These are phyloP conservation scores for Xenentodon cancila DNA, from an alignment of 2,797 vertebrate genomes.

Conservation along the genomic window DNA sequence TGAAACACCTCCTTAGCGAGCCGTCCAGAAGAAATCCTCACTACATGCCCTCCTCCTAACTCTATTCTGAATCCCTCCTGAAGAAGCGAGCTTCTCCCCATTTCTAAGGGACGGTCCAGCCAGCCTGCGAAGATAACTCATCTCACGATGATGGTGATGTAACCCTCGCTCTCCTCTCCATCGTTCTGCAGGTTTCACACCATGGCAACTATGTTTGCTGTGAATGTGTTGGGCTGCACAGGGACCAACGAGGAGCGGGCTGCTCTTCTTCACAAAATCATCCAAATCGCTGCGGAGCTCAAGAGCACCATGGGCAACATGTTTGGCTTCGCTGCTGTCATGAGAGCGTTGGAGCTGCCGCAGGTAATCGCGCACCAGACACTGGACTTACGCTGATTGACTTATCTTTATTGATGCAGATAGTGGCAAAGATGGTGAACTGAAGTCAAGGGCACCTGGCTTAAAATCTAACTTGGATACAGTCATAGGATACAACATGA, in stretches of 20 bases:
- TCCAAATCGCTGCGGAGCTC: slow-evolving; percentile 91
- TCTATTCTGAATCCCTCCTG: too few species aligned
- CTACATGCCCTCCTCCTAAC: too few species aligned
- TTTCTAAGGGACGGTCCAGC: too few species aligned
- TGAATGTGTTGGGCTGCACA: slow-evolving; percentile 93
- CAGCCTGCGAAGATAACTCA: too few species aligned
- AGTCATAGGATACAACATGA: not conserved
- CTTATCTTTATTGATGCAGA: not conserved
- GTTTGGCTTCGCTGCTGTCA: slow-evolving; percentile 94
- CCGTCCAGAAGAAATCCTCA: too few species aligned
- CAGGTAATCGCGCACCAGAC: slow-evolving; percentile 81
- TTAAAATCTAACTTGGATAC: not conserved
- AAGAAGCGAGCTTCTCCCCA: too few species aligned
- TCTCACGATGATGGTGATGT: too few species aligned
- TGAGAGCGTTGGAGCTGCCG: slow-evolving; percentile 92
- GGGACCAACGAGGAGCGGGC: slow-evolving; percentile 91
- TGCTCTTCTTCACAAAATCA: slow-evolving; percentile 88
- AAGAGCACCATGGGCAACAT: slow-evolving; percentile 92
- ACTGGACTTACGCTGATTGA: accelerated
- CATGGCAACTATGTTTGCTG: slow-evolving; percentile 92
- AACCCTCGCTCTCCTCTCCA: too few species aligned
- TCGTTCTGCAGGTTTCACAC: slow-evolving; percentile 87
- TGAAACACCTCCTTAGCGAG: too few species aligned
- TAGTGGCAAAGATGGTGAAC: not conserved
- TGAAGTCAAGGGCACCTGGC: not conserved